Base-by-base conservation (phyloP, 2,888 invertebrate species). In the Ormia ochracea region DNA sequence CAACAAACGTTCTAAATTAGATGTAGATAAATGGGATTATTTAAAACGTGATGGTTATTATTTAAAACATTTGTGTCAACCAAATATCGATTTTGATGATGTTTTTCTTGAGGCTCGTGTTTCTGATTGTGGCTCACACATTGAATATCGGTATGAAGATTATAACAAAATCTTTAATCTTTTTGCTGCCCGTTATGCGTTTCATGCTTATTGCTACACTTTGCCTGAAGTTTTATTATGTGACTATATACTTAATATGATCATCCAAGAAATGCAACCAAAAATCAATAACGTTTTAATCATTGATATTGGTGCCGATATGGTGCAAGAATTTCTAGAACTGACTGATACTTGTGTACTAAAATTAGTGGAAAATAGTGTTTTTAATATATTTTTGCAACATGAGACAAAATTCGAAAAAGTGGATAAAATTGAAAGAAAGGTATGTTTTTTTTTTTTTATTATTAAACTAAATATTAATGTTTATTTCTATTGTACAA, bases 11-110 rank as follows among this genome's bases (percentile, higher is more conserved):
- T 92, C 91, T 81, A 91, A 91, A 7, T 89, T 93, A 17, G 93
- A 93, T 86, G 93, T 93, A 0, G 93, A 94, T 85, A 93, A 93
- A 85, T 93, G 92, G 91, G 94, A 94, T 83, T 94, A 94, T 84
- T 88, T 94, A 54, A 87, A 91, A 17, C 90, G 94, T 21, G 94
- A 93, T 84, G 89, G 90, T 48, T 87, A 90, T 61, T 83, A 80
- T 73, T 33, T 82, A 7, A 66, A 82, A n/a, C 26, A 70, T n/a
- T 10, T 84, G 21, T 84, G 70, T 63, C 56, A 81, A 14, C 81
- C 84, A 0, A 81, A 86, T 78, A 79, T 86, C 82, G 81, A 86
- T 19, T 87, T 88, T 61, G 84, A 87, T 74, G 83, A 85, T 21
- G 80, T 89, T 0, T 89, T 88, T 54, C 78, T 83, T 50, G 66